These are phyloP conservation scores for Caenorhabditis angaria DNA, from an alignment of 2,888 invertebrate species.

Conservation along the genomic window DNA sequence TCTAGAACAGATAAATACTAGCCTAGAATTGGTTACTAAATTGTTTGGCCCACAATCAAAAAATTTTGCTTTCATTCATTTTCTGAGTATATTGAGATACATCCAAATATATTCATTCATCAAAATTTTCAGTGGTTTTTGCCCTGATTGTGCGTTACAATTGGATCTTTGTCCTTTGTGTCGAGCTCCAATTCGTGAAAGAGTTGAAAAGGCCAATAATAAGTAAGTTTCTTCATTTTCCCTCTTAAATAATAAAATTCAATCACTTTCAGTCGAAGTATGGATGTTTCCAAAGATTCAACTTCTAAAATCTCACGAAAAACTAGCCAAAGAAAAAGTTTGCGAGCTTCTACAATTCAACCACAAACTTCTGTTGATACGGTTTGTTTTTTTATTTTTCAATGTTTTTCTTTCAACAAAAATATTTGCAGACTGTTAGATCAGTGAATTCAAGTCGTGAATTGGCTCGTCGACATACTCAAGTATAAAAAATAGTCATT, in stretches of 20 bases:
- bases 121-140: slow-evolving; percentile 80
- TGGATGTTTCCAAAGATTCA: not conserved
- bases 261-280: slow-evolving; percentile 6
- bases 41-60: no score
- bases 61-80: no score
- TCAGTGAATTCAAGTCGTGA: not conserved
- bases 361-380: slow-evolving; percentile 7
- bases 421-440: slow-evolving; percentile 9
- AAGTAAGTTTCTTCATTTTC: slow-evolving; percentile 10
- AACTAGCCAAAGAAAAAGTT: slow-evolving; percentile 26
- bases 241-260: not conserved
- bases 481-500: slow-evolving; percentile 17
- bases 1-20: no score
- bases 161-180: slow-evolving; percentile 88
- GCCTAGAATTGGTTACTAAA: no score
- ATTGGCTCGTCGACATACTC: slow-evolving; percentile 31
- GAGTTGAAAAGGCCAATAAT: slow-evolving; percentile 24
- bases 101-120: not conserved
- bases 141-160: slow-evolving; percentile 82
- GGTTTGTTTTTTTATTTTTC: slow-evolving; percentile 16
- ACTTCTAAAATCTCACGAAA: not conserved
- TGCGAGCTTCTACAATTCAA: slow-evolving; percentile 22
- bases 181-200: slow-evolving; percentile 78
- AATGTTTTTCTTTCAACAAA: not conserved
- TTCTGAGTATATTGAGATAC: no score